Base-by-base conservation (phyloP, 2,797 vertebrate species). In the Arrhamphus sclerolepis region DNA sequence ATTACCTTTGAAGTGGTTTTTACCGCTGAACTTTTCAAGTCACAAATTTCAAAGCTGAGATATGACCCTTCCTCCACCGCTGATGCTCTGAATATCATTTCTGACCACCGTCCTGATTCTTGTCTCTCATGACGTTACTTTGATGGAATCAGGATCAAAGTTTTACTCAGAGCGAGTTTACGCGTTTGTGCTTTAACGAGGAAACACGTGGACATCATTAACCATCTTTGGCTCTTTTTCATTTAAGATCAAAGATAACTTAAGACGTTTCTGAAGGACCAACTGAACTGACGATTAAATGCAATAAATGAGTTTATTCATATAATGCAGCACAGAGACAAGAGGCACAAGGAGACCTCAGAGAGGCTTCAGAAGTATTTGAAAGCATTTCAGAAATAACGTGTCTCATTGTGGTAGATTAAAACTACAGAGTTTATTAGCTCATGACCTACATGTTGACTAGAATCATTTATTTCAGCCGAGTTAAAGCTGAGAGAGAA, bases 261-360 rank as follows among this genome's bases (percentile, higher is more conserved):
- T 31, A 38, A 38, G 13, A 16, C 34, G 14, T 38, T 34, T 55
- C 7, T 28, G 14, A 61, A 47, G 53, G 73, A 66, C 44, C 5
- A 13, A 49, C 49, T 20, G 8, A 57, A 56, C 56, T 0, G 8
- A 26, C 7, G 41, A 55, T 7, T 76, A 2, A 41, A 84, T 90
- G 88, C 89, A 82, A 70, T 52, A 64, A 77, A 21, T 43, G 21
- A 44, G 34, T 92, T 92, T 91, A 90, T 89, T 90, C 55, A 21
- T 72, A 64, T 28, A 31, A 75, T 16, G 60, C 66, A 72, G 69
- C 65, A 40, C 58, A 61, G 57, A 61, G 21, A 48, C 13, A n/a
- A n/a, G n/a, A n/a, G n/a, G n/a, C n/a, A n/a, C n/a, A n/a, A 5
- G 9, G 0, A 20, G 26, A 10, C 17, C 42, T 47, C 29, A 41